These are phyloP conservation scores for Koerneria pararmatus DNA, from an alignment of 2,888 invertebrate species.

Conservation along the genomic window DNA sequence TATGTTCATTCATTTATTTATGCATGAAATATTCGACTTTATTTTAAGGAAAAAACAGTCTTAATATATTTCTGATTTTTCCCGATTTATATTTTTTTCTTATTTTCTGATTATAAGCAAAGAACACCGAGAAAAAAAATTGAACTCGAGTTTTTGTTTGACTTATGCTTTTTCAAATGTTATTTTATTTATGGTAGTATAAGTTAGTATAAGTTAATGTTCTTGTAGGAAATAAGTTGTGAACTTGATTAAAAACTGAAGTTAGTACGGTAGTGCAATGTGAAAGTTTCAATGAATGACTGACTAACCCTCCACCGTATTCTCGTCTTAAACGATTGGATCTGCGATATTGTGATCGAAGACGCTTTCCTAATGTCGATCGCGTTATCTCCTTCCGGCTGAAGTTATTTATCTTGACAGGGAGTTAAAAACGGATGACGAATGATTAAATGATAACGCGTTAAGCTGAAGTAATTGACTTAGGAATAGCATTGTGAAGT, in stretches of 20 bases:
- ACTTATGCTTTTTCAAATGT: background rate
- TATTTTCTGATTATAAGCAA: background rate
- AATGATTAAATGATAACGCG: background rate
- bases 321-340: constrained; percentile 63
- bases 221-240: too few species aligned
- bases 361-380: constrained; percentile 59
- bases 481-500: too few species aligned
- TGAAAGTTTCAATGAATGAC: background rate
- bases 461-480: too few species aligned
- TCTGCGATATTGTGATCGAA: constrained; percentile 62
- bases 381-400: constrained; percentile 46
- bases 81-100: background rate
- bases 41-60: background rate
- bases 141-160: background rate
- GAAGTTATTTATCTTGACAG: constrained; percentile 13
- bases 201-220: background rate
- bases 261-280: background rate
- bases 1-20: too few species aligned
- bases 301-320: constrained; percentile 63
- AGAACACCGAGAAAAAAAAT: background rate
- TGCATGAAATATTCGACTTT: background rate
- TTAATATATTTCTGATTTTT: background rate
- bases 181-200: background rate
- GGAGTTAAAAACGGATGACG: background rate
- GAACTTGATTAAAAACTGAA: background rate